These are phyloP conservation scores for Neodiprion virginianus DNA, from an alignment of 1,140 invertebrate species.

Conservation along the genomic window DNA sequence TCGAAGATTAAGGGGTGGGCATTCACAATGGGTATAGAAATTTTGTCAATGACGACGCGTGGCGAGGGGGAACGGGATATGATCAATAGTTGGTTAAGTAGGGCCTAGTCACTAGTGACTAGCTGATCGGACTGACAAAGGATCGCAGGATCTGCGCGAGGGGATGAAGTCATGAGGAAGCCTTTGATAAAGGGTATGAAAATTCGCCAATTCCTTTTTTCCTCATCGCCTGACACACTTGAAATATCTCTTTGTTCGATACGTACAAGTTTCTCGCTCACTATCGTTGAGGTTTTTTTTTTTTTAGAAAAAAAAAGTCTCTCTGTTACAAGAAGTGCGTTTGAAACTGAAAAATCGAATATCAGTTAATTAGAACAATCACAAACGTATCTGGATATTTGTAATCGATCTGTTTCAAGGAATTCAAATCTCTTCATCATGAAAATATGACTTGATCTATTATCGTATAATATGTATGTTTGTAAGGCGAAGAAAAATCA, in stretches of 20 bases:
- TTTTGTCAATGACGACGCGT: neutral
- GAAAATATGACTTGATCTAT: no score
- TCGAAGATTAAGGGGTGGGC: neutral
- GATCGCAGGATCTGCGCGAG: neutral
- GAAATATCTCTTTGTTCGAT: conserved; percentile 13
- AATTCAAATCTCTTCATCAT: no score
- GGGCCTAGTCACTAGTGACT: neutral
- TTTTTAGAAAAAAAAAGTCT: no score
- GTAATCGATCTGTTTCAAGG: no score
- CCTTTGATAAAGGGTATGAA: conserved; percentile 37
- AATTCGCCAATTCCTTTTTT: conserved; percentile 38
- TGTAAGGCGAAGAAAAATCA: no score
- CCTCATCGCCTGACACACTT: conserved; percentile 21
- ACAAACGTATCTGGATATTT: no score
- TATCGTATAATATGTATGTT: no score
- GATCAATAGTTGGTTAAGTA: neutral
- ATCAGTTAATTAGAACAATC: no score
- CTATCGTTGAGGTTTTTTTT: no score
- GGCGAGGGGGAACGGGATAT: neutral
- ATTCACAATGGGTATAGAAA: neutral
- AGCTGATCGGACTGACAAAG: neutral
- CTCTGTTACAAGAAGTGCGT: no score
- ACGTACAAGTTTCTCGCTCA: no score
- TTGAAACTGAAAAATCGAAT: no score
- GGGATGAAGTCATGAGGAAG: conserved; percentile 12